Conservation (phyloP, 2,113 vertebrate genomes). For the Camarhynchus parvulus region DNA sequence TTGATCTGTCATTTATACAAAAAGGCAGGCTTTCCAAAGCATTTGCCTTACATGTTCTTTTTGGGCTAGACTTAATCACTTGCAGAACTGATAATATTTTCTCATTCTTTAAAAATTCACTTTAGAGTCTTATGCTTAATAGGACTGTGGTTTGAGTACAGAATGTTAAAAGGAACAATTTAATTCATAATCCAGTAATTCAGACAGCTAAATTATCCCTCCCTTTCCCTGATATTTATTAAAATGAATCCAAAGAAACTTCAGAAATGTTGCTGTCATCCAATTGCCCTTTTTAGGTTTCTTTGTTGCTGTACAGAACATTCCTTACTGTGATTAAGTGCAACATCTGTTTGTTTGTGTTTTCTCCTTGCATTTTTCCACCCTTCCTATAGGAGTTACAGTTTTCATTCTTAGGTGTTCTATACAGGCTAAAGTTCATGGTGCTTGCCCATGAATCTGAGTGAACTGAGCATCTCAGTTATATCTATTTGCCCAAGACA, state of each 20-base stretch:
- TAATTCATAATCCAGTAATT: slow-evolving; percentile 62
- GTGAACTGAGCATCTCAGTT: not conserved
- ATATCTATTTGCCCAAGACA: not conserved
- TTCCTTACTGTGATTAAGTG: not conserved
- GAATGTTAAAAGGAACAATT: slow-evolving; percentile 42
- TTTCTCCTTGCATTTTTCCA: slow-evolving; percentile 10
- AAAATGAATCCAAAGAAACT: not conserved
- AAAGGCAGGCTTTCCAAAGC: slow-evolving; percentile 38
- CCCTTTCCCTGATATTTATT: slow-evolving; percentile 61
- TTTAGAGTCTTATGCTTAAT: slow-evolving; percentile 31
- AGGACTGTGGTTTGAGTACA: slow-evolving; percentile 13
- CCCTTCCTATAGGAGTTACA: not conserved
- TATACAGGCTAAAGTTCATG: not conserved
- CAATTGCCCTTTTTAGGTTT: not conserved
- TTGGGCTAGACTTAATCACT: slow-evolving; percentile 56
- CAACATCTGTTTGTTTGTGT: not conserved
- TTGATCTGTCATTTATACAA: slow-evolving; percentile 64
- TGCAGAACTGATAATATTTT: slow-evolving; percentile 65
- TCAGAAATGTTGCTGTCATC: not conserved
- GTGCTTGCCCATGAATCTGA: not conserved
- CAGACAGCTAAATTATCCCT: slow-evolving; percentile 54
- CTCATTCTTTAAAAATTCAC: slow-evolving; percentile 60
- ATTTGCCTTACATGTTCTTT: slow-evolving; percentile 38
- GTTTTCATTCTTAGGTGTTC: not conserved
- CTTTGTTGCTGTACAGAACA: not conserved